phyloP scores from a whole-genome alignment of 2,113 vertebrate species.

The Mastomys natalensis region DNA sequence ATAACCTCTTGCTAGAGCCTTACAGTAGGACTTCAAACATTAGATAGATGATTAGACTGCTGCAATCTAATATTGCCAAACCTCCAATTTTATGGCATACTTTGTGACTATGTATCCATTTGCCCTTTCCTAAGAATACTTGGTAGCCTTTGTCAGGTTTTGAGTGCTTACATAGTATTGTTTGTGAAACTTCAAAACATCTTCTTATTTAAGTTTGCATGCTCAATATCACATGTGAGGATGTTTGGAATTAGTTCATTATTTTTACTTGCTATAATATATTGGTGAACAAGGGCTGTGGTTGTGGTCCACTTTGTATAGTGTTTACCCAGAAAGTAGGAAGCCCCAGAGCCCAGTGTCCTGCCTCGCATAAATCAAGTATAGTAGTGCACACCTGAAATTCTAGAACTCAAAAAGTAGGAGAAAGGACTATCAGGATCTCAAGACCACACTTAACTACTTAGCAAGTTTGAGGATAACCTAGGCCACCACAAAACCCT shows the following conservation, averaged over 20 bases:
- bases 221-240: slow-evolving; percentile 8
- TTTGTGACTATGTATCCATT: neutral
- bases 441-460: neutral
- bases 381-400: neutral
- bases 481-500: neutral
- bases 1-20: neutral
- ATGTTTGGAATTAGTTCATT: slow-evolving; percentile 14
- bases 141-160: neutral
- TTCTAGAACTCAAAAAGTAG: neutral
- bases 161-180: neutral
- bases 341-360: neutral
- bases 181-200: slow-evolving; percentile 20
- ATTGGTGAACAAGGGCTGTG: neutral
- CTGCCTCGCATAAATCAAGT: neutral
- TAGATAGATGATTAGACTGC: neutral
- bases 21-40: neutral
- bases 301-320: neutral
- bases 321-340: no score
- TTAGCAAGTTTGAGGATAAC: neutral
- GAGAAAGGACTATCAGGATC: neutral
- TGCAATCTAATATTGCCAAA: neutral
- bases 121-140: neutral
- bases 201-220: neutral
- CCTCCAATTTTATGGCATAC: neutral
- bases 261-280: slow-evolving; percentile 4